Conservation (phyloP, 1,140 invertebrate genomes). For the Pseudomyrmex cubaensis region DNA sequence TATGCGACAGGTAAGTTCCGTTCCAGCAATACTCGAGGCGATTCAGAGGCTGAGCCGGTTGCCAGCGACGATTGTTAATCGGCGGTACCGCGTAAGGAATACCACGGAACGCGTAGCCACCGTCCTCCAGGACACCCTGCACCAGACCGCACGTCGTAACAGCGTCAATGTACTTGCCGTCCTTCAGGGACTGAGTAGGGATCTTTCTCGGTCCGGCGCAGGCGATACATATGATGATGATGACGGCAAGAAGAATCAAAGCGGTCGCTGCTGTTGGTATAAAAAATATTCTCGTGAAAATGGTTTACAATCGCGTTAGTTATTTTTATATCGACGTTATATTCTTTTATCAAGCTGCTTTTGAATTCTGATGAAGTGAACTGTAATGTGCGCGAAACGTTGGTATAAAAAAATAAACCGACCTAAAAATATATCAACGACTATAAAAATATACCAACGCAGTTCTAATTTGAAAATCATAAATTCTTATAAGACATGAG, state of each 20-base stretch:
- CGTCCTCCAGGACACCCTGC: conserved; percentile 91
- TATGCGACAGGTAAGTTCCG: conserved; percentile 89
- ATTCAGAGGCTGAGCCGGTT: conserved; percentile 88
- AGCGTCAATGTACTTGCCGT: conserved; percentile 90
- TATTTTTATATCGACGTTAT: too few relatives aligned
- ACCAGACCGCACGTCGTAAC: conserved; percentile 92
- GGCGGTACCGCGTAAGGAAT: conserved; percentile 95
- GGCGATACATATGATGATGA: conserved; percentile 88
- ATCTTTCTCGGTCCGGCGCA: conserved; percentile 85
- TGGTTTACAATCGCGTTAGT: too few relatives aligned
- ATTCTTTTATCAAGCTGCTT: too few relatives aligned
- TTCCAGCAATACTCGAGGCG: conserved; percentile 92
- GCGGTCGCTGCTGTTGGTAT: neutral
- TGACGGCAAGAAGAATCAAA: conserved; percentile 87
- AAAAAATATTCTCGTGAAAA: too few relatives aligned
- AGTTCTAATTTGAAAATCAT: too few relatives aligned
- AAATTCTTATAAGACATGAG: too few relatives aligned
- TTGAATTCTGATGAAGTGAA: too few relatives aligned
- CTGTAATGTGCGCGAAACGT: too few relatives aligned
- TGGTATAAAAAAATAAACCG: too few relatives aligned
- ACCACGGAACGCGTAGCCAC: conserved; percentile 92
- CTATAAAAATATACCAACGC: too few relatives aligned
- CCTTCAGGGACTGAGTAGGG: conserved; percentile 86
- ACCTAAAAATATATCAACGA: too few relatives aligned
- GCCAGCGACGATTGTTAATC: conserved; percentile 89